Base-by-base conservation (phyloP, 1,140 invertebrate species). In the Magallana angulata region DNA sequence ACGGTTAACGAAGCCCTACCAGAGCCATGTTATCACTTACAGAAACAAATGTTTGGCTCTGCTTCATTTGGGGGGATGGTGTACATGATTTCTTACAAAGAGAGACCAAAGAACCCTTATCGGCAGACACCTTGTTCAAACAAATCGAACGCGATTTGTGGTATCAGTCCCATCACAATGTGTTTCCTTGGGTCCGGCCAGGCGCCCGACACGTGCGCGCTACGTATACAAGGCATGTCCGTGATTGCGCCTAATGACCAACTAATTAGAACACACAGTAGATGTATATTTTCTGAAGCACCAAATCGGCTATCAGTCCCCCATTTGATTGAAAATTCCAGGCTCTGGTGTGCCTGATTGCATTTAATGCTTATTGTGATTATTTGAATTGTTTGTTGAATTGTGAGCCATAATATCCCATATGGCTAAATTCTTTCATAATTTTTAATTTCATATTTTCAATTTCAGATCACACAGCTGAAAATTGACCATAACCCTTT, bases 401-500 rank as follows among this genome's bases (percentile, higher is more conserved):
- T 76, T 76, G 68, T 76, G 7, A 7, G 68, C 68, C 12, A 12
- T 76, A 76, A 76, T 76, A 76, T 30, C 18, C 68, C 68, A 76
- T 76, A 30, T 76, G 68, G 68, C 24, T 30, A 76, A 76, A 76
- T 76, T 76, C 68, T 76, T 76, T 76, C 68, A 76, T 76, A 76
- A 76, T 76, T 76, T 76, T 76, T 76, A 76, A 76, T 76, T 82
- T 82, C 48, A 57, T 57, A 57, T 58, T 82, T 82, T 82, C 57
- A 82, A 82, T 95, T 93, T 96, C 96, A 97, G 94, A 98, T 99
- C 90, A 99, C 98, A 1, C 97, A 98, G 92, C 93, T 99, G 89
- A 99, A 99, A 94, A 99, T 99, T 89, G 97, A 98, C 93, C 97
- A 98, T 94, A 99, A 99, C 94, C 98, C 98, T 0, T 99, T 89